phyloP scores from a whole-genome alignment of 2,888 invertebrate genomes.

The Carabus problematicus region DNA sequence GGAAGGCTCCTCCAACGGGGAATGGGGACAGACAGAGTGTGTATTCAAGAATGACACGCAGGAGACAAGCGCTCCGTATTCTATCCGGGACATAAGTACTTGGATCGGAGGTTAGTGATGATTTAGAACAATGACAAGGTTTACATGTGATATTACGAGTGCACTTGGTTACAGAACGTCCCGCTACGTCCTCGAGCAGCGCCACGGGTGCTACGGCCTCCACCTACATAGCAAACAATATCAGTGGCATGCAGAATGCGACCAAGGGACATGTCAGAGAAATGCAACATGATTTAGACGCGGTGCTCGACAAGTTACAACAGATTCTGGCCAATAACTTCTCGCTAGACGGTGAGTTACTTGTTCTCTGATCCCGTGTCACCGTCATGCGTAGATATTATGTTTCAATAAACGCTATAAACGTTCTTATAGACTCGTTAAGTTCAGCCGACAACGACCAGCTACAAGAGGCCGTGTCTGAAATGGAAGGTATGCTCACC shows the following conservation, averaged over 20 bases:
- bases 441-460: conserved; percentile 70
- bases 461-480: conserved; percentile 71
- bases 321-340: conserved; percentile 75
- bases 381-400: not conserved
- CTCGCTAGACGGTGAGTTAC: conserved; percentile 66
- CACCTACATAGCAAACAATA: conserved; percentile 18
- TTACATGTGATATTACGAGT: not conserved
- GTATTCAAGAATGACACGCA: conserved; percentile 14
- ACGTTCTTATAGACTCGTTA: conserved; percentile 56
- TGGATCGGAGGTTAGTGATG: conserved; percentile 68
- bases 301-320: conserved; percentile 72
- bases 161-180: conserved; percentile 42
- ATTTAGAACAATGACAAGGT: not conserved
- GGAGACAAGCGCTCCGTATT: conserved; percentile 59
- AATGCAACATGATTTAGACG: conserved; percentile 72
- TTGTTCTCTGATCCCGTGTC: not conserved
- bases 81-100: conserved; percentile 69
- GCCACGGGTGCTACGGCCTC: conserved; percentile 31
- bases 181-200: conserved; percentile 39
- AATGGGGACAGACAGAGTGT: conserved; percentile 52
- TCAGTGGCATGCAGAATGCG: not conserved
- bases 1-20: conserved; percentile 51
- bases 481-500: conserved; percentile 74
- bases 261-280: conserved; percentile 56
- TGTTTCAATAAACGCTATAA: no score